These are phyloP conservation scores for Pelosia muscerda DNA, from an alignment of 2,888 invertebrate genomes.

Conservation along the genomic window DNA sequence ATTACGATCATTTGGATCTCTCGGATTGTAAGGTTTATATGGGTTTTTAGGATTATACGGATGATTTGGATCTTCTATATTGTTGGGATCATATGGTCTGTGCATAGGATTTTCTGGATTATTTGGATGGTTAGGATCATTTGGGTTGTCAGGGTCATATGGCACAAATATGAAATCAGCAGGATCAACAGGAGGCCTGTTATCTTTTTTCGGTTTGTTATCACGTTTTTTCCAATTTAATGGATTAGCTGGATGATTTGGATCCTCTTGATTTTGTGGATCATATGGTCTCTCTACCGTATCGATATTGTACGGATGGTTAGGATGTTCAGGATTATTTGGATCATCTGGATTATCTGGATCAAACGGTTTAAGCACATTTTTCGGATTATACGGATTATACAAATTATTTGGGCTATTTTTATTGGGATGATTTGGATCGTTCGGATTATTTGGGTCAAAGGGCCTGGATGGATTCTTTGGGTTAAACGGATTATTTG, in stretches of 20 bases:
- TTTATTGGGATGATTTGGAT: slow-evolving; percentile 15
- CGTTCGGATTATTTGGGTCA: slow-evolving; percentile 5
- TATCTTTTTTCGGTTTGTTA: not conserved
- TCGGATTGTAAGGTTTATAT: slow-evolving; percentile 13
- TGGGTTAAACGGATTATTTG: slow-evolving; percentile 9
- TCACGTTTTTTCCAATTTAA: not conserved
- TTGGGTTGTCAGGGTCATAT: not conserved
- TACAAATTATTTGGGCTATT: slow-evolving; percentile 1
- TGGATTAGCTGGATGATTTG: not conserved
- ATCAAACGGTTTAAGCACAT: not conserved
- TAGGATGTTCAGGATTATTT: not conserved
- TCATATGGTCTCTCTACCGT: too few species aligned
- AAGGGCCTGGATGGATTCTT: slow-evolving; percentile 4
- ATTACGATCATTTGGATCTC: not conserved
- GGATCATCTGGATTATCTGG: not conserved
- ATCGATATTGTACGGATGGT: too few species aligned
- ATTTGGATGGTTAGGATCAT: slow-evolving; percentile 11
- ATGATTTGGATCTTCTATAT: slow-evolving; percentile 8
- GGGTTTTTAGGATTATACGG: slow-evolving; percentile 8
- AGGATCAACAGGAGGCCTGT: not conserved
- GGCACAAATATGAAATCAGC: slow-evolving; percentile 6
- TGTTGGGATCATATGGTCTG: slow-evolving; percentile 11
- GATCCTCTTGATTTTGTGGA: not conserved
- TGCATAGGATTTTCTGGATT: slow-evolving; percentile 9
- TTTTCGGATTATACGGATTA: slow-evolving; percentile 8